Evolutionary conservation across 1,140 invertebrate genomes (phyloP).

Genomic region (Drosophila arawakana): DNA sequence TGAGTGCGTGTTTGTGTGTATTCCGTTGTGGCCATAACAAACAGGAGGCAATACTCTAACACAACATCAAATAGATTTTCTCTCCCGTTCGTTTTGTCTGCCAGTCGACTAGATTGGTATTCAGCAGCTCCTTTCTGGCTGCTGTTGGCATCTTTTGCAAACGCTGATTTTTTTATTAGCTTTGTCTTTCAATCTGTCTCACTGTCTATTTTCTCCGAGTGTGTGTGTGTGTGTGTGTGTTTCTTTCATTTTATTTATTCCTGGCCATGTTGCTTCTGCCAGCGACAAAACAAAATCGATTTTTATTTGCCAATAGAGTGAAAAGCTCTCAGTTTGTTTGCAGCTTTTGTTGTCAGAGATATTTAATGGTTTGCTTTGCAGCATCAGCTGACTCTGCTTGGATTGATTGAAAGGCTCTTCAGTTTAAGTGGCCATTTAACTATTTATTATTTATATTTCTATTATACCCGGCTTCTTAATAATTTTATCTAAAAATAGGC

Average conservation of each 20-base stretch:
- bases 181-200: conserved; percentile 58
- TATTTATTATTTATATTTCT: conserved; percentile 27
- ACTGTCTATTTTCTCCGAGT: conserved; percentile 26
- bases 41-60: conserved; percentile 33
- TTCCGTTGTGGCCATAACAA: conserved; percentile 16
- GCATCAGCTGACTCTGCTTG: conserved; percentile 18
- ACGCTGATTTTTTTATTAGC: conserved; percentile 59
- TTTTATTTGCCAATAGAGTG: conserved; percentile 57
- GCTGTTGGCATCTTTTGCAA: conserved; percentile 20
- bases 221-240: conserved; percentile 33
- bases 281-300: conserved; percentile 66
- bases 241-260: conserved; percentile 68
- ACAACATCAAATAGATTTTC: conserved; percentile 51
- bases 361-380: conserved; percentile 42
- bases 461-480: background rate
- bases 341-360: conserved; percentile 56
- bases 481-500: conserved; percentile 14
- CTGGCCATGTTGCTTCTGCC: conserved; percentile 14
- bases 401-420: conserved; percentile 25
- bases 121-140: conserved; percentile 29
- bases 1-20: background rate
- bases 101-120: conserved; percentile 18
- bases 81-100: conserved; percentile 30
- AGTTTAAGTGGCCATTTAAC: conserved; percentile 8
- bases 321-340: conserved; percentile 45